These are phyloP conservation scores for Nansenia antarctica DNA, from an alignment of 2,113 vertebrate species.

Conservation along the genomic window DNA sequence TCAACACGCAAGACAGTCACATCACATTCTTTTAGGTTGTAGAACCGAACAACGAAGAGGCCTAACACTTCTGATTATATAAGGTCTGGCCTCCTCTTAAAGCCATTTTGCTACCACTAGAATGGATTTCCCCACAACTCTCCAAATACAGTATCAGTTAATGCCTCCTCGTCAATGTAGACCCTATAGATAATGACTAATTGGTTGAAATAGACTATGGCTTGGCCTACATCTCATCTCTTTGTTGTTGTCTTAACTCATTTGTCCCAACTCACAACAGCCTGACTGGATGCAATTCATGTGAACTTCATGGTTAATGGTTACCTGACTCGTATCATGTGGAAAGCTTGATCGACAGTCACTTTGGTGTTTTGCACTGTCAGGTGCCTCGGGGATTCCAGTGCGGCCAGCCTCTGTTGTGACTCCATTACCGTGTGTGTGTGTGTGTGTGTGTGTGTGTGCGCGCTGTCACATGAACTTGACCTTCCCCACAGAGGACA, in stretches of 20 bases:
- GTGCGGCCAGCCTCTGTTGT: background rate
- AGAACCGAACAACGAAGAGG: too few relatives aligned
- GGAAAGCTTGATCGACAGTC: background rate
- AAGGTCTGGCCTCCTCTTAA: too few relatives aligned
- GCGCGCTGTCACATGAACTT: background rate
- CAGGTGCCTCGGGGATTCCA: background rate
- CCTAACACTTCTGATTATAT: too few relatives aligned
- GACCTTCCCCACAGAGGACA: too few relatives aligned
- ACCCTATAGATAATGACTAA: background rate
- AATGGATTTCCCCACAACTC: too few relatives aligned
- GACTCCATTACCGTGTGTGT: background rate
- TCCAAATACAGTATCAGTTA: background rate
- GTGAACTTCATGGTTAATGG: background rate
- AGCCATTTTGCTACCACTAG: too few relatives aligned
- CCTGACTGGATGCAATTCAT: background rate
- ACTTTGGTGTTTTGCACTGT: background rate
- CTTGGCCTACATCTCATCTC: background rate
- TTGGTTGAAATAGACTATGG: background rate
- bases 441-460: conserved; percentile 6
- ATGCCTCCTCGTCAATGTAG: background rate
- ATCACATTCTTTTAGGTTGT: too few relatives aligned
- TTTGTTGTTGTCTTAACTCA: background rate
- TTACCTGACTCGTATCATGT: too few relatives aligned
- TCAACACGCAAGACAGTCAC: too few relatives aligned
- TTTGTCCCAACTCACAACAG: background rate